phyloP scores from a whole-genome alignment of 2,113 vertebrate genomes.

The Colossoma macropomum region DNA sequence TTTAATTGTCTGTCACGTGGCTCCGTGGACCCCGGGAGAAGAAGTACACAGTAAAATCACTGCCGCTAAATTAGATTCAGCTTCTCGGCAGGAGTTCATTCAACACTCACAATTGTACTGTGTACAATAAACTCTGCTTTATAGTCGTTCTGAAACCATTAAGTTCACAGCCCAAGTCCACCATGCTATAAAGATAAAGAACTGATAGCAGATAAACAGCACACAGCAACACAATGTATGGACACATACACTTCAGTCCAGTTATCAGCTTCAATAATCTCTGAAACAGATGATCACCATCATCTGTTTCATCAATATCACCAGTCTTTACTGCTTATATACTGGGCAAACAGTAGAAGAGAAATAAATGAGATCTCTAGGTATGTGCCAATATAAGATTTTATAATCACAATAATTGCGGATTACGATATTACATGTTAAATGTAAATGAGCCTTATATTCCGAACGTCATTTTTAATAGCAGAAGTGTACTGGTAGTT shows the following conservation, averaged over 20 bases:
- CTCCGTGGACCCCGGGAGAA: background rate
- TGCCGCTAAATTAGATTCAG: conserved; percentile 15
- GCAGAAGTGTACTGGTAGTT: too few relatives aligned
- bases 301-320: background rate
- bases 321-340: background rate
- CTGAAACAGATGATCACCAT: too few relatives aligned
- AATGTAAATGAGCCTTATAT: too few relatives aligned
- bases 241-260: background rate
- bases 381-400: too few relatives aligned
- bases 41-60: conserved; percentile 18
- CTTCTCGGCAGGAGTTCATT: background rate
- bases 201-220: background rate
- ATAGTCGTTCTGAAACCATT: background rate
- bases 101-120: background rate
- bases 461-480: too few relatives aligned
- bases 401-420: too few relatives aligned
- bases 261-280: background rate
- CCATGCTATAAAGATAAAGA: background rate
- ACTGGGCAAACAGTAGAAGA: too few relatives aligned
- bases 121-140: background rate
- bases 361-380: too few relatives aligned
- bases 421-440: too few relatives aligned
- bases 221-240: background rate
- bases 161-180: background rate
- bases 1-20: conserved; percentile 10